Evolutionary conservation across 30 jellyfish, hydroid and myxozoan species (phyloP).

Genomic region (Aurelia coerulea): DNA sequence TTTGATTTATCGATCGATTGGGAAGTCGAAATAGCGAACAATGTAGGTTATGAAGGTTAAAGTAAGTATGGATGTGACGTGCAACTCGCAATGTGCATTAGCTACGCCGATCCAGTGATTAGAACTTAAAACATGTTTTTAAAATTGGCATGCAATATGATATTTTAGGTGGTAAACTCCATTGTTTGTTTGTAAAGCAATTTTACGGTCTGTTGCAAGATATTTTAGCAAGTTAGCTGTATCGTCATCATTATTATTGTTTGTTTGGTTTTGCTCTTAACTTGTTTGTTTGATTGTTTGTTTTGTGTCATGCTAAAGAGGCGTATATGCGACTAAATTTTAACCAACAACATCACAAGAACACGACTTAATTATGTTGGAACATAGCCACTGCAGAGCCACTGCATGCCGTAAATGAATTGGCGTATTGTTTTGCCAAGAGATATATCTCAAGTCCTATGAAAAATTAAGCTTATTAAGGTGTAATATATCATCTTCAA

Average conservation of each 20-base stretch:
- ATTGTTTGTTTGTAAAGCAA: slow-evolving; percentile 32
- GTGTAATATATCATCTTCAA: no score
- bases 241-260: not conserved
- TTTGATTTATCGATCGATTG: slow-evolving; percentile 21
- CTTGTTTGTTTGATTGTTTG: not conserved
- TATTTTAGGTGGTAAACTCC: slow-evolving; percentile 27
- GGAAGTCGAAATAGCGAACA: not conserved
- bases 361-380: no score
- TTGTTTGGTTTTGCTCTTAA: slow-evolving; percentile 24
- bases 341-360: no score
- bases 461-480: no score
- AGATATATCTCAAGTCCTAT: no score
- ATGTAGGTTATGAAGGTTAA: not conserved
- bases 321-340: no score
- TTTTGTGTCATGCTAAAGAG: no score
- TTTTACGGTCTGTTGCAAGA: slow-evolving; percentile 16
- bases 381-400: no score
- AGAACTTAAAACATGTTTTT: slow-evolving; percentile 1
- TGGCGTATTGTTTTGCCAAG: no score
- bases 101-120: slow-evolving; percentile 2
- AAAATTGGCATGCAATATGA: slow-evolving; percentile 27
- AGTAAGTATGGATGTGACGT: slow-evolving; percentile 1
- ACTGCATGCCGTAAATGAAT: no score
- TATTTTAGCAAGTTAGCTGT: not conserved
- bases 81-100: not conserved